Conservation (phyloP, 2,797 vertebrate species). For the Alauda arvensis region DNA sequence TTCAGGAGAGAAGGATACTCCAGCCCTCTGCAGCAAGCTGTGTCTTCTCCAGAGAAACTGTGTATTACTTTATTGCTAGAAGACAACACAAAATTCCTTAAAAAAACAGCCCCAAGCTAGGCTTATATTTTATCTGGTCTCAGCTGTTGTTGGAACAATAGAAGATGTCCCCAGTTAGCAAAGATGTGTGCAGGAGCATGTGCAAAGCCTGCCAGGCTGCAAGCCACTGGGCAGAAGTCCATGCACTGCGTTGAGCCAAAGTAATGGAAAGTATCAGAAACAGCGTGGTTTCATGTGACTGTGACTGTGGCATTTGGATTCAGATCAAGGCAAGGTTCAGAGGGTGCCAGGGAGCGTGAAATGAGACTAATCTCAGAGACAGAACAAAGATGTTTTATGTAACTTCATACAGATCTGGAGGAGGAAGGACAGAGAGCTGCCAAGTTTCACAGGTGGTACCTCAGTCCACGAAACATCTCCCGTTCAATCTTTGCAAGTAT, state of each 20-base stretch:
- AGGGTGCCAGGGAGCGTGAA: not conserved
- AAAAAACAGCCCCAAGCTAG: not conserved
- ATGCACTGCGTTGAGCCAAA: not conserved
- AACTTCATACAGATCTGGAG: not conserved
- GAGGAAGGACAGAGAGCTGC: not conserved
- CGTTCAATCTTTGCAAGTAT: not conserved
- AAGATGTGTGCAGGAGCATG: not conserved
- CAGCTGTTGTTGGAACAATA: not conserved
- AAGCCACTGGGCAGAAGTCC: not conserved
- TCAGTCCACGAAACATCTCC: not conserved
- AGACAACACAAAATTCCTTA: not conserved
- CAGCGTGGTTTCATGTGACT: not conserved
- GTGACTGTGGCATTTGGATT: slow-evolving; percentile 19
- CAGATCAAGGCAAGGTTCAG: not conserved
- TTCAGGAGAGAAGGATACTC: not conserved
- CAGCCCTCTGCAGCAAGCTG: not conserved
- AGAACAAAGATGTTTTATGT: slow-evolving; percentile 23
- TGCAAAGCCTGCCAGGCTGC: not conserved
- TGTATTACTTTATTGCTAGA: not conserved
- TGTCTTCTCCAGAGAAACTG: not conserved
- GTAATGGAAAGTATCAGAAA: slow-evolving; percentile 14
- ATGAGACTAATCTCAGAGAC: slow-evolving; percentile 10
- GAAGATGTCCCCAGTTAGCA: not conserved
- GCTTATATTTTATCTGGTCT: not conserved
- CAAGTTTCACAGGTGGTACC: not conserved